Evolutionary conservation across 2,797 vertebrate species (phyloP).

Genomic region (Spinus pinus): DNA sequence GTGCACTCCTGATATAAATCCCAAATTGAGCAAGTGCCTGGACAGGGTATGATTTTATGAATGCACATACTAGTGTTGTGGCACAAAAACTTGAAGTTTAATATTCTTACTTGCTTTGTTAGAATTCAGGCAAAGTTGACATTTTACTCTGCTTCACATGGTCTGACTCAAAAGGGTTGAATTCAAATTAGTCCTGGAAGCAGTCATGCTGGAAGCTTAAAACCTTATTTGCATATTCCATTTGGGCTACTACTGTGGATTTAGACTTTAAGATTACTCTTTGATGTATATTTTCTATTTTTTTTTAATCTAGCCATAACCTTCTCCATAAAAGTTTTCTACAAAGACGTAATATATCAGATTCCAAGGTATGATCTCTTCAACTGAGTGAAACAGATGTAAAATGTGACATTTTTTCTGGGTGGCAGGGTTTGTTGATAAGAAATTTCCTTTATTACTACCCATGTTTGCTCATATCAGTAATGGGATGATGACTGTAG

Average conservation of each 20-base stretch:
- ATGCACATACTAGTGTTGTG: not conserved
- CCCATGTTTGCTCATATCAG: not conserved
- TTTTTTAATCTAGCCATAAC: not conserved
- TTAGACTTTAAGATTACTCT: not conserved
- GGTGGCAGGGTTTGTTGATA: not conserved
- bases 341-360: not conserved
- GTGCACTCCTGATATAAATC: not conserved
- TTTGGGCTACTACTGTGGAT: not conserved
- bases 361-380: not conserved
- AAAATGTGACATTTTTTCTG: not conserved
- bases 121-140: not conserved
- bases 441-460: constrained; percentile 34
- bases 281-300: not conserved
- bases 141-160: not conserved
- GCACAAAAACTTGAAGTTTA: not conserved
- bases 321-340: not conserved
- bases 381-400: not conserved
- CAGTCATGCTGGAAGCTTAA: not conserved
- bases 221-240: not conserved
- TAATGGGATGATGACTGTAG: not conserved
- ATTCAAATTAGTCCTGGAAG: not conserved
- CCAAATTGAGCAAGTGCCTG: not conserved
- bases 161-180: not conserved
- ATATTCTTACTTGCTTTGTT: not conserved
- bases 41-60: not conserved